These are phyloP conservation scores for Oryzias curvinotus DNA, from an alignment of 2,113 vertebrate species.

Conservation along the genomic window DNA sequence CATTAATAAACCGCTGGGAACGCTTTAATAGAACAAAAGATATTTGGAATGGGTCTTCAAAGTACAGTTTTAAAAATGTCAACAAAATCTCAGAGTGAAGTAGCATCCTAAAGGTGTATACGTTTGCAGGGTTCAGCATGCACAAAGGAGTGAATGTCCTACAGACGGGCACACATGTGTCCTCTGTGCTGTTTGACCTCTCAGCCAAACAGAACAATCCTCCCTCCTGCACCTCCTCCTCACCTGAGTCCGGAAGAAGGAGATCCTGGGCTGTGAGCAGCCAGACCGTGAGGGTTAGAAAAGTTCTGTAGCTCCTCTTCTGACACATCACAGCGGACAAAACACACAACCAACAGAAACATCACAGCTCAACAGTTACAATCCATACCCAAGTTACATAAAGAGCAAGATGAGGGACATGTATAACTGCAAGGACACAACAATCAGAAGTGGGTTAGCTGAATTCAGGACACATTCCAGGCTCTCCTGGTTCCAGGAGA, in stretches of 20 bases:
- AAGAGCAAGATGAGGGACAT: slow-evolving; percentile 42
- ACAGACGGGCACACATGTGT: background rate
- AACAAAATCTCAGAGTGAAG: too few relatives aligned
- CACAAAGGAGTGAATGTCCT: too few relatives aligned
- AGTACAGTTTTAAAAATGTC: too few relatives aligned
- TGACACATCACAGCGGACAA: slow-evolving; percentile 64
- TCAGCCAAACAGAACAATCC: slow-evolving; percentile 13
- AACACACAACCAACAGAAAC: slow-evolving; percentile 68
- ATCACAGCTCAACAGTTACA: slow-evolving; percentile 53
- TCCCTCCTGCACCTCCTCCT: slow-evolving; percentile 36
- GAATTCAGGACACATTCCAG: background rate
- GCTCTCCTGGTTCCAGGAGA: slow-evolving; percentile 1
- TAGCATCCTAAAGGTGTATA: too few relatives aligned
- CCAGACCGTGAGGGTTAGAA: slow-evolving; percentile 83
- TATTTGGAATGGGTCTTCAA: too few relatives aligned
- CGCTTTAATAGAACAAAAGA: too few relatives aligned
- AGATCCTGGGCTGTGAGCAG: slow-evolving; percentile 81
- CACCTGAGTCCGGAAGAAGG: slow-evolving; percentile 75
- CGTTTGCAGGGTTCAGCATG: too few relatives aligned
- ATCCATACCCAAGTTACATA: slow-evolving; percentile 10
- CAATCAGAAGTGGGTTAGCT: slow-evolving; percentile 3
- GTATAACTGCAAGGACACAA: slow-evolving; percentile 35
- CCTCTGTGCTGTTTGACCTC: background rate
- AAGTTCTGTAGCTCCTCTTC: slow-evolving; percentile 83
- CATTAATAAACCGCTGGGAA: too few relatives aligned